Base-by-base conservation (phyloP, 2,113 vertebrate genomes). In the Megaleporinus macrocephalus region DNA sequence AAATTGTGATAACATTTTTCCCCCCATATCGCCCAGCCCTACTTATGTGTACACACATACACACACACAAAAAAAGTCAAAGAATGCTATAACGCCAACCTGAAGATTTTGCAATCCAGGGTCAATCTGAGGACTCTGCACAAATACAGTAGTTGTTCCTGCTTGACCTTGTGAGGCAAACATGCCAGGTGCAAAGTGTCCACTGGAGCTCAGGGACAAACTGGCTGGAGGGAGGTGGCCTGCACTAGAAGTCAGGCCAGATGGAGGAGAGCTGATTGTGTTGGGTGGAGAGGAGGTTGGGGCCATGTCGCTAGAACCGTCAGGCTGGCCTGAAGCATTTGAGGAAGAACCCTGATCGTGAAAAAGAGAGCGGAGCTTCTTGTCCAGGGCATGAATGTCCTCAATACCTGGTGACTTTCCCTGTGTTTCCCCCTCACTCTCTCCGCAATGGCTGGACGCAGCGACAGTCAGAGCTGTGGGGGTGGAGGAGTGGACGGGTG, bases 311-410 rank as follows among this genome's bases (percentile, higher is more conserved):
- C 89, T 90, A 78, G 89, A 73, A 44, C 84, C 77, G 72, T 93
- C 93, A 22, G 78, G 27, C 49, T 82, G 82, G 13, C 80, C 14
- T 41, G 91, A 87, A 1, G 94, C 3, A n/a, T 95, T 94, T 68
- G 91, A 90, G 70, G 93, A 89, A 0, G 95, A 92, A 29, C 96
- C 85, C 18, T 95, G 96, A 80, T 98, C 98, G 65, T 97, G 97
- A 83, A 99, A 99, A 49, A 99, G 95, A 57, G 96, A 98, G 0
- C 97, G 93, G 0, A 99, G 93, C 81, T 99, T 99, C 87, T 98
- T 96, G 74, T 99, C 97, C 73, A 99, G 90, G 71, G 97, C 96
- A 84, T 97, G 96, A 73, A 99, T 99, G 76, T 98, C 96, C 84
- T 99, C 97, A 13, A 97, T 96, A 0, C 97, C 98, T n/a, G 94